Evolutionary conservation across 2,797 vertebrate genomes (phyloP), one percentile per base, ranked within the genome.

Genomic region (Alauda arvensis): DNA sequence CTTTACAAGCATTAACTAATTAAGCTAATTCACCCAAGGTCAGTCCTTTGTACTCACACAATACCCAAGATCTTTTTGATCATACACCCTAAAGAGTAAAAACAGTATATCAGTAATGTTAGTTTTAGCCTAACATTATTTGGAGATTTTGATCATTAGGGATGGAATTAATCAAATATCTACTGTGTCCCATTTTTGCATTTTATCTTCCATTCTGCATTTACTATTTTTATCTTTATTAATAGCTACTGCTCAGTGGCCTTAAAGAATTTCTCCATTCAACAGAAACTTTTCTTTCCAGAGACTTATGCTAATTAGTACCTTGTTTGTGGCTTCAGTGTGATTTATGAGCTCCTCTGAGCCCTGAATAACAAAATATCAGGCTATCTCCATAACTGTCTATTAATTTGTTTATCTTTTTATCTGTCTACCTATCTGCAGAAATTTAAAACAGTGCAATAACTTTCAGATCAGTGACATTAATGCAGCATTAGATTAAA

Each of bases 401-500:
- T 96, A 95, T 96, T 96, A 97, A 97, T 97, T 96, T 97, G 96
- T 97, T 97, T 97, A 97, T 95, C 95, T 94, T 96, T 97, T 93
- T 95, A 95, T 97, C 91, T 96, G 96, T 95, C 85, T 95, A 92
- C 95, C 95, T 97, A 97, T 96, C 96, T 95, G 55, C 81, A 93
- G 95, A 97, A 97, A 96, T 97, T 96, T 97, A 96, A 96, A 96
- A 95, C 33, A 90, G 91, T 69, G 93, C 92, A 96, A 96, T 97
- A 97, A 96, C 91, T 97, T 97, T 93, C 90, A 94, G 91, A 95
- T 93, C 87, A 95, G 91, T 96, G 97, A 97, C 97, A 96, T 94
- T 97, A 97, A 97, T 97, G 96, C 94, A 97, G 96, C 96, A 96
- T 96, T 97, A 96, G 95, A 97, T 97, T 97, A 97, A 97, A 97